Conservation (phyloP, 2,888 invertebrate species). For the Formica aserva region DNA sequence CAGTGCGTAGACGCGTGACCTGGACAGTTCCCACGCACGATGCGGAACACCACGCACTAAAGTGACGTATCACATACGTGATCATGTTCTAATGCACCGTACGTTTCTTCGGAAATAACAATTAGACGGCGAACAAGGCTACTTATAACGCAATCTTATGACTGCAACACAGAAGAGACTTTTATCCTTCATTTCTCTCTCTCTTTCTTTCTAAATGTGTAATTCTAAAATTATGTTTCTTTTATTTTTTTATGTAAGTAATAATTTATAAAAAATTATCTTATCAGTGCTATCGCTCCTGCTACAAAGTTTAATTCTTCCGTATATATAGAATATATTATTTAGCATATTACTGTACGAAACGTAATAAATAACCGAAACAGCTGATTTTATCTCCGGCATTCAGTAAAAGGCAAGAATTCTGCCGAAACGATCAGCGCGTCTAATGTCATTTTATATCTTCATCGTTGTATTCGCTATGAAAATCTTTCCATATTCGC, state of each 20-base stretch:
- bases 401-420: conserved; percentile 24
- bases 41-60: conserved; percentile 81
- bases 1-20: conserved; percentile 83
- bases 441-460: conserved; percentile 41
- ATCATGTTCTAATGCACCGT: conserved; percentile 83
- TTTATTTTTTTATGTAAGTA: not conserved
- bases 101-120: conserved; percentile 77
- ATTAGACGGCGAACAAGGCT: conserved; percentile 67
- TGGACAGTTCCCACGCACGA: conserved; percentile 84
- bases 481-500: conserved; percentile 9
- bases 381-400: conserved; percentile 8
- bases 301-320: not conserved
- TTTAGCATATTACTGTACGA: conserved; percentile 3
- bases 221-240: not conserved
- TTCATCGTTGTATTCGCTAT: conserved; percentile 17
- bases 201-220: not conserved
- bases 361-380: conserved; percentile 43
- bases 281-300: not conserved
- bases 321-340: not conserved
- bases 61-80: conserved; percentile 83
- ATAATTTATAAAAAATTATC: conserved; percentile 13
- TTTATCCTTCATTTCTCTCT: not conserved
- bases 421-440: not conserved
- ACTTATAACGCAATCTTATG: conserved; percentile 40
- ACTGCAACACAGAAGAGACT: not conserved